phyloP scores from a whole-genome alignment of 2,113 vertebrate species.

The Muntiacus muntjak region DNA sequence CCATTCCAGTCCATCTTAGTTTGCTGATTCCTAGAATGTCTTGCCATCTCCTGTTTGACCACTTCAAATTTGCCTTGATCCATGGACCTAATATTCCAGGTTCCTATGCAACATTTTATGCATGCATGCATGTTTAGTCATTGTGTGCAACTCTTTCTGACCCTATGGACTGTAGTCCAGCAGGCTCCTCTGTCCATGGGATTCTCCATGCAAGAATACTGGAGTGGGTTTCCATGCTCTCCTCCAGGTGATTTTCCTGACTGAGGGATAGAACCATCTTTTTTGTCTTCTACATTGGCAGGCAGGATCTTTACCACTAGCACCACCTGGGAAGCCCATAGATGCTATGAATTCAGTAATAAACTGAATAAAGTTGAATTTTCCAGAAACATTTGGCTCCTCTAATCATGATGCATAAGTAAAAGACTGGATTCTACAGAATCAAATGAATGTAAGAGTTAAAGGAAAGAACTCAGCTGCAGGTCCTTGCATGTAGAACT shows the following conservation, averaged over 20 bases:
- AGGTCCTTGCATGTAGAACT: background rate
- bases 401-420: background rate
- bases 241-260: background rate
- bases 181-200: background rate
- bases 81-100: background rate
- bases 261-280: background rate
- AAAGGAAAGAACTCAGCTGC: background rate
- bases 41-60: background rate
- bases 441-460: background rate
- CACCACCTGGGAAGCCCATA: background rate
- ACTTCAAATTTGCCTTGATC: background rate
- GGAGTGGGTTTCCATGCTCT: background rate
- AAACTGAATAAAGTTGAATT: background rate
- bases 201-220: background rate
- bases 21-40: background rate
- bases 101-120: rapidly evolving
- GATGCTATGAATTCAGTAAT: background rate
- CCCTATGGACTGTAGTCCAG: background rate
- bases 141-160: background rate
- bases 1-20: background rate
- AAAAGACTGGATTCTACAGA: background rate
- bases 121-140: background rate
- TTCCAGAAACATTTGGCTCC: background rate
- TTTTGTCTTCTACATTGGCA: background rate
- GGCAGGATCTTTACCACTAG: background rate